phyloP scores from a whole-genome alignment of 2,113 vertebrate species.

The Epinephelus cyanopodus region DNA sequence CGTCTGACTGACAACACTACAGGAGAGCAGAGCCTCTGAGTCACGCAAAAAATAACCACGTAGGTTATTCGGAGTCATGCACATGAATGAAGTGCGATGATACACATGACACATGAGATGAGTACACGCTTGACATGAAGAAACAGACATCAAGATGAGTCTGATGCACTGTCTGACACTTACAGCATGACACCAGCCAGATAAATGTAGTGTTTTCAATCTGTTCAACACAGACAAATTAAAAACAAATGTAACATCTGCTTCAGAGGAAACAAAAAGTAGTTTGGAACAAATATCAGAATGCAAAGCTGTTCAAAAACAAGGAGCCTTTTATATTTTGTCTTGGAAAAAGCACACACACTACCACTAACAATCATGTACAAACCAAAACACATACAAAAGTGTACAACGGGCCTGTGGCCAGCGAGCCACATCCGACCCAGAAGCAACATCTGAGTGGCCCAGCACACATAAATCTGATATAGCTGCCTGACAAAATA shows the following conservation, averaged over 20 bases:
- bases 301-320: not conserved
- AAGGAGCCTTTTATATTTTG: not conserved
- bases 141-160: conserved; percentile 42
- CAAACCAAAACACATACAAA: not conserved
- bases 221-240: conserved; percentile 17
- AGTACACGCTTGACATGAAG: conserved; percentile 17
- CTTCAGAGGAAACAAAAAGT: not conserved
- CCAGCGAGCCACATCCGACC: too few species aligned
- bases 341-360: not conserved
- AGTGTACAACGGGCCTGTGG: too few species aligned
- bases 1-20: conserved; percentile 47
- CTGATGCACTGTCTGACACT: conserved; percentile 55
- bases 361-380: not conserved
- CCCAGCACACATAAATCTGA: too few species aligned
- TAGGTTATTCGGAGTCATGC: conserved; percentile 33
- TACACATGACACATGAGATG: conserved; percentile 42
- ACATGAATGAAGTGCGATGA: conserved; percentile 39
- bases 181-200: conserved; percentile 53
- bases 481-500: too few species aligned
- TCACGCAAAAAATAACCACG: conserved; percentile 27
- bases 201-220: conserved; percentile 22
- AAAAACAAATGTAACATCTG: conserved; percentile 21
- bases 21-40: conserved; percentile 49
- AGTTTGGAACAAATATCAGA: not conserved
- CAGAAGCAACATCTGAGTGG: too few species aligned